These are phyloP conservation scores for Bubo blakistoni DNA, from an alignment of 2,113 vertebrate species.

Conservation along the genomic window DNA sequence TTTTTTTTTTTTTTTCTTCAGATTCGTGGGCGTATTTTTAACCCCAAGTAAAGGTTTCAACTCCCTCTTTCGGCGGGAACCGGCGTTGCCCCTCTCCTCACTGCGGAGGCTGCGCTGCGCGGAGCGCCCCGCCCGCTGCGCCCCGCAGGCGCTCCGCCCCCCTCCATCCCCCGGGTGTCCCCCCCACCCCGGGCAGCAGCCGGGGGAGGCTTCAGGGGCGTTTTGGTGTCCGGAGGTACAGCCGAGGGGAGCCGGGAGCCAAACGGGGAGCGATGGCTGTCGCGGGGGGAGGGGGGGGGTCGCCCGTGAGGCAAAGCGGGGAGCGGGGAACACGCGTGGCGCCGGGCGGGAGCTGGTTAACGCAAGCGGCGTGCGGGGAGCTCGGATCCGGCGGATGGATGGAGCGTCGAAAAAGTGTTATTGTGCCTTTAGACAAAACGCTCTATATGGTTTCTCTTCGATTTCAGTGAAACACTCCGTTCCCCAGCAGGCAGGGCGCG, in stretches of 20 bases:
- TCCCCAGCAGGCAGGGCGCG: neutral
- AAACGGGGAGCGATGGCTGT: neutral
- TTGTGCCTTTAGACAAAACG: neutral
- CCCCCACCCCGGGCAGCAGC: too few species aligned
- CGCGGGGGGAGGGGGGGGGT: neutral
- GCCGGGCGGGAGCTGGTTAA: neutral
- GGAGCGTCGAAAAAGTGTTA: neutral
- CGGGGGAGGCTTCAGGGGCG: too few species aligned
- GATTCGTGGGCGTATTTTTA: fast-evolving
- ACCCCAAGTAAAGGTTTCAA: neutral
- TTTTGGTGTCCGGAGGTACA: too few species aligned
- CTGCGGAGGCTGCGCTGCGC: neutral
- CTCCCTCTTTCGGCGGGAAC: neutral
- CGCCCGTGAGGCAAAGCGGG: neutral
- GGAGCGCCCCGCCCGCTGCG: neutral
- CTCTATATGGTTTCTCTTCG: neutral
- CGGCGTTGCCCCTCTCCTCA: neutral
- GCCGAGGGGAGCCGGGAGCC: neutral
- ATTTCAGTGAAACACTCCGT: neutral
- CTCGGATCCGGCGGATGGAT: fast-evolving
- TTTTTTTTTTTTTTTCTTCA: neutral
- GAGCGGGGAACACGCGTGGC: neutral
- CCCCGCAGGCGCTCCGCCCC: neutral
- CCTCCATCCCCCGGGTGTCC: neutral
- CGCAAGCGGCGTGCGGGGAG: fast-evolving